Conservation (phyloP, 2,888 invertebrate species). For the Heliconius hortense region DNA sequence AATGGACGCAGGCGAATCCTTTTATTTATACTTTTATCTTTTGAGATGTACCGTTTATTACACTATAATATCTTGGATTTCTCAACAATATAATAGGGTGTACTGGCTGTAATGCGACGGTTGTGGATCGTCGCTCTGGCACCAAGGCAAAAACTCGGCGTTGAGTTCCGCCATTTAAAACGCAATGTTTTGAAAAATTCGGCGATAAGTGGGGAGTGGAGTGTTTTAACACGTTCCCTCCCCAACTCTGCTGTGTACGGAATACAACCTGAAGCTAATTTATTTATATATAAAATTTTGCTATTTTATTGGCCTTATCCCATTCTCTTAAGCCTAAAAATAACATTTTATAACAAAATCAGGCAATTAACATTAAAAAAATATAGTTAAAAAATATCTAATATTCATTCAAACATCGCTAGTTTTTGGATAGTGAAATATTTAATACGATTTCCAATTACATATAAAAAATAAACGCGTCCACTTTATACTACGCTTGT, state of each 20-base stretch:
- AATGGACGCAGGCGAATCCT: slow-evolving; percentile 40
- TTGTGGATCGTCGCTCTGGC: no score
- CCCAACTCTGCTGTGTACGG: not conserved
- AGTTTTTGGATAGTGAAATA: not conserved
- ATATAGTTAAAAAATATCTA: not conserved
- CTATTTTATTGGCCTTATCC: not conserved
- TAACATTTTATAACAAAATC: not conserved
- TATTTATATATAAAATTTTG: not conserved
- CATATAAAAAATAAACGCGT: slow-evolving; percentile 13
- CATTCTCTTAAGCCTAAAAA: not conserved
- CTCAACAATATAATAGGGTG: slow-evolving; percentile 19
- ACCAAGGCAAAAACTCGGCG: no score
- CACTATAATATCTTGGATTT: slow-evolving; percentile 31
- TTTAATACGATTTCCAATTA: slow-evolving; percentile 19
- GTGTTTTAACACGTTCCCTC: no score
- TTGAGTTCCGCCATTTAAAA: no score
- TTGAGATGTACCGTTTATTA: slow-evolving; percentile 38
- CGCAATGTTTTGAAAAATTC: no score
- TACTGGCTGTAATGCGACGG: no score
- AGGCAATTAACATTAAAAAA: not conserved
- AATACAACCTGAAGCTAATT: no score
- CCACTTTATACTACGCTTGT: slow-evolving; percentile 15
- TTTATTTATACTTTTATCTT: slow-evolving; percentile 41
- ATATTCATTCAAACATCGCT: not conserved
- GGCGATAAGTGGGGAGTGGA: no score